These are phyloP conservation scores for Phymorhynchus buccinoides DNA, from an alignment of 1,140 invertebrate species.

Conservation along the genomic window DNA sequence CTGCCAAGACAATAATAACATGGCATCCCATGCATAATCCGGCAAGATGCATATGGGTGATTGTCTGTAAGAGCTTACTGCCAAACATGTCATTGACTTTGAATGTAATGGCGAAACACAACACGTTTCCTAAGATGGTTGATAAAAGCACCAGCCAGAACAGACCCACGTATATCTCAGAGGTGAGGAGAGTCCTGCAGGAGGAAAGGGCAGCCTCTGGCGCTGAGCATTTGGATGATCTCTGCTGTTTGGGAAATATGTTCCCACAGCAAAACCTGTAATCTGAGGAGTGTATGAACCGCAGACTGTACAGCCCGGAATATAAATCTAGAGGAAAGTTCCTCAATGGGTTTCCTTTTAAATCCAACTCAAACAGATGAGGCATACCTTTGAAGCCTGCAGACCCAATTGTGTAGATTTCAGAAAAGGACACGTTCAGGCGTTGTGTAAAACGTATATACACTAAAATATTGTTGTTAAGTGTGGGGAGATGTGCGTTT, in stretches of 20 bases:
- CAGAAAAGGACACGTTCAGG: not conserved
- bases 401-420: not conserved
- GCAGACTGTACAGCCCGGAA: not conserved
- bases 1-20: not conserved
- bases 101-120: not conserved
- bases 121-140: not conserved
- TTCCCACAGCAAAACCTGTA: not conserved
- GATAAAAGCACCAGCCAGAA: not conserved
- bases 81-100: not conserved
- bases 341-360: not conserved
- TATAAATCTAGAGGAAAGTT: not conserved
- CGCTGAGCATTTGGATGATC: not conserved
- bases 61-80: not conserved
- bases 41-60: not conserved
- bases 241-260: not conserved
- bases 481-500: not conserved
- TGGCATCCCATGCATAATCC: not conserved
- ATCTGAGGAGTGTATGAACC: not conserved
- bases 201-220: not conserved
- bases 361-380: not conserved
- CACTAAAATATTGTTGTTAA: slow-evolving; percentile 10
- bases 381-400: not conserved
- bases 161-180: not conserved
- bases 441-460: slow-evolving; percentile 1
- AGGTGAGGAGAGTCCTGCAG: not conserved